Evolutionary conservation across 2,797 vertebrate species (phyloP).

Genomic region (Tarsius wallacei): DNA sequence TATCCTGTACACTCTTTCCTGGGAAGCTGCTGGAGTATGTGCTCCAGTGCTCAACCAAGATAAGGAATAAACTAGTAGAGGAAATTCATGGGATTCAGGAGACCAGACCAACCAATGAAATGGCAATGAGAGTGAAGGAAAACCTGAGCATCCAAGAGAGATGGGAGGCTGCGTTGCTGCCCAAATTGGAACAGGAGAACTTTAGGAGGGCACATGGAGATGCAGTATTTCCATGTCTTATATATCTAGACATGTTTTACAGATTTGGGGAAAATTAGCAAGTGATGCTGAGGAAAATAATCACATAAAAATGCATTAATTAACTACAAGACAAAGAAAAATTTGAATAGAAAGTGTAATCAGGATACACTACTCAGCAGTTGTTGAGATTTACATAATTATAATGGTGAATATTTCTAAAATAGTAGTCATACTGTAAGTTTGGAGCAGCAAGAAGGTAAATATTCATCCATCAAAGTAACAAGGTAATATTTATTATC

Average conservation of each 20-base stretch:
- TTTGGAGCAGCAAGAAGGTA: not conserved
- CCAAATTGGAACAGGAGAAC: not conserved
- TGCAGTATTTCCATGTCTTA: not conserved
- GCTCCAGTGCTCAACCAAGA: not conserved
- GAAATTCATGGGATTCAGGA: not conserved
- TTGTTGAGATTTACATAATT: not conserved
- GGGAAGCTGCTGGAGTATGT: not conserved
- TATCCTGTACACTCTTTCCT: not conserved
- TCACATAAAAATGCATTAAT: not conserved
- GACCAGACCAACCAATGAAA: not conserved
- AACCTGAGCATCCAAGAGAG: not conserved
- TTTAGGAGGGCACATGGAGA: not conserved
- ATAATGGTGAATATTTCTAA: not conserved
- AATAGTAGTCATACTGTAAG: not conserved
- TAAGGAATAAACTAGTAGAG: not conserved
- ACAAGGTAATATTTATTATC: not conserved
- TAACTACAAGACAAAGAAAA: slow-evolving; percentile 2
- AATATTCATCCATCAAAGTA: not conserved
- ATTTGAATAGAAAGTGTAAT: not conserved
- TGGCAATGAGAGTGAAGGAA: not conserved
- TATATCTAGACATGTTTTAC: not conserved
- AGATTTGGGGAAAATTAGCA: not conserved
- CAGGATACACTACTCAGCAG: not conserved
- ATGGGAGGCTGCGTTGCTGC: not conserved
- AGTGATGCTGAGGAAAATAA: not conserved